Evolutionary conservation across 2,888 invertebrate genomes (phyloP).

Genomic region (Acleris cristana): DNA sequence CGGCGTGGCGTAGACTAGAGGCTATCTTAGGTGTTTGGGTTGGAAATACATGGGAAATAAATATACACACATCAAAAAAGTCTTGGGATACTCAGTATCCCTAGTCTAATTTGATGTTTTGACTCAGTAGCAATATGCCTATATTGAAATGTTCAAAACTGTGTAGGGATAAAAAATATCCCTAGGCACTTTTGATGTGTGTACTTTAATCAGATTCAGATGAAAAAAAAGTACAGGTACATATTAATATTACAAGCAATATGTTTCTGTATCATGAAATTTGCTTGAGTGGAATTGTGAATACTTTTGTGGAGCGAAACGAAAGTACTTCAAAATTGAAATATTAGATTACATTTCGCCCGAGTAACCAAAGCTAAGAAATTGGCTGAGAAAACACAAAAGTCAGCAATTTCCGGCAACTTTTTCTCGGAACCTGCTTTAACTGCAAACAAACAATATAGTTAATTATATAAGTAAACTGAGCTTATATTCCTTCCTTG

Average conservation of each 20-base stretch:
- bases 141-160: no score
- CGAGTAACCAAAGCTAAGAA: slow-evolving; percentile 3
- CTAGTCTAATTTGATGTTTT: no score
- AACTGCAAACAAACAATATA: slow-evolving; percentile 1
- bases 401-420: background rate
- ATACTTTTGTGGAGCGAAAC: background rate
- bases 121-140: no score
- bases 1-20: no score
- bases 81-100: no score
- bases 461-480: background rate
- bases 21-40: no score
- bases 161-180: no score
- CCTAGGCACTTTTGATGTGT: no score
- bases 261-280: background rate
- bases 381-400: background rate
- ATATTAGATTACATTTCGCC: slow-evolving; percentile 17
- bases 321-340: slow-evolving; percentile 6
- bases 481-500: background rate
- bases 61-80: no score
- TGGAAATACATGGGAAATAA: no score
- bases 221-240: no score
- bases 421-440: background rate
- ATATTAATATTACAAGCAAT: background rate
- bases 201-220: no score
- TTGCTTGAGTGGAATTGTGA: background rate